Base-by-base conservation (phyloP, 2,797 vertebrate genomes). In the Tragopan temminckii region DNA sequence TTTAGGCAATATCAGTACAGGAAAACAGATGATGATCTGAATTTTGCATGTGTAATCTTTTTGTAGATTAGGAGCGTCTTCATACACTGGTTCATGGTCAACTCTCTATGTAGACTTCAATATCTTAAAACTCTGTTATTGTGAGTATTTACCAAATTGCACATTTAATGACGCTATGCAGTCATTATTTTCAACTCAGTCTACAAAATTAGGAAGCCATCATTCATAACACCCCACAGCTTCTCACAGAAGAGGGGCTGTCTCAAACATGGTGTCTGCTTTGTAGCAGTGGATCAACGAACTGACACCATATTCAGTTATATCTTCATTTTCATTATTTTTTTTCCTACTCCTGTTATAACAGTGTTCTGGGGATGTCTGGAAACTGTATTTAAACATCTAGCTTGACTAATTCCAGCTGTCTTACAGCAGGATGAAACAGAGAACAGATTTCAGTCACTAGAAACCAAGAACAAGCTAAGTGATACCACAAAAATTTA, bases 1-100 rank as follows among this genome's bases (percentile, higher is more conserved):
- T 74, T 70, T 78, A 91, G 80, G 78, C 31, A 69, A 21, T 74
- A 67, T 43, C 74, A n/a, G 13, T 87, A 77, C 52, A 21, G 74
- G 90, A 92, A 68, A 92, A 84, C 23, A 75, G 40, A 62, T 64
- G 36, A 89, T 52, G 53, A 64, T 80, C 68, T 93, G 85, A 88
- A 77, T 80, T 92, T 86, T 21, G 33, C 68, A 74, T 42, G 48
- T 94, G 36, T 74, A 77, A 67, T 84, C 57, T 62, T 71, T 71
- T 42, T 2, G 0, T 46, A 80, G 69, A 58, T 61, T 68, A 52
- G 88, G 77, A 52, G 46, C 43, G 15, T 52, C n/a, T 59, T 80
- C 63, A 19, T 64, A 70, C 33, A 9, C 84, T 89, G 78, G 43
- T 42, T 85, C 62, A 48, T 15, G 27, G 43, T 62, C 70, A 88